These are phyloP conservation scores for Auanema freiburgensis DNA, from an alignment of 2,888 invertebrate genomes.

Conservation along the genomic window DNA sequence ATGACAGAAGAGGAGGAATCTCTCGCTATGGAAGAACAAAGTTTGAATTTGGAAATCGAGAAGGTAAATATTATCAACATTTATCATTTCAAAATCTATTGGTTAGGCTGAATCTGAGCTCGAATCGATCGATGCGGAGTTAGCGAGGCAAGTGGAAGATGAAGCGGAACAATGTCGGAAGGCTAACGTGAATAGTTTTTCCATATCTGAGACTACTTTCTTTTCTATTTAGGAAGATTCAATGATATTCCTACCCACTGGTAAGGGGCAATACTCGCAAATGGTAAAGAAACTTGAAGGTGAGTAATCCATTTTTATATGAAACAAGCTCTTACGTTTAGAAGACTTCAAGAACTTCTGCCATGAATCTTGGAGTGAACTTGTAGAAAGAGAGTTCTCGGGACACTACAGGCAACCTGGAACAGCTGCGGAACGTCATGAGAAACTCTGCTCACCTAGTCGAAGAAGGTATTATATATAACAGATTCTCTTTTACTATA, in stretches of 20 bases:
- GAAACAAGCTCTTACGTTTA: not conserved
- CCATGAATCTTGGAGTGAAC: constrained; percentile 37
- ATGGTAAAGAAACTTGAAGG: not conserved
- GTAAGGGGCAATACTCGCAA: not conserved
- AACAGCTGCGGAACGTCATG: constrained; percentile 86
- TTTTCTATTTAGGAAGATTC: not conserved
- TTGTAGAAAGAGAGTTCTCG: constrained; percentile 34
- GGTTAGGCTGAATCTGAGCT: constrained; percentile 65
- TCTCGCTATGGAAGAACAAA: constrained; percentile 71
- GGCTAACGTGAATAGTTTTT: not conserved
- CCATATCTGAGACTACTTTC: not conserved
- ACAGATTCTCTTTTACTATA: not conserved
- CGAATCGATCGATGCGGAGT: constrained; percentile 68
- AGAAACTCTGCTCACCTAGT: constrained; percentile 84
- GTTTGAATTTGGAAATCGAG: constrained; percentile 71
- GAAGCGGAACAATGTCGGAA: constrained; percentile 51
- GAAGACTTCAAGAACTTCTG: constrained; percentile 17
- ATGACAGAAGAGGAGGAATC: constrained; percentile 67
- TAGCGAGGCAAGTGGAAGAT: constrained; percentile 62
- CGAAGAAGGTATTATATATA: constrained; percentile 16
- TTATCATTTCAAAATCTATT: not conserved
- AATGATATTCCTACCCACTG: not conserved
- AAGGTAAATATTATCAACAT: constrained; percentile 43
- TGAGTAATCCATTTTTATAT: not conserved
- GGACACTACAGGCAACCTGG: constrained; percentile 78